Conservation (phyloP, 2,113 vertebrate genomes). For the Glaucomys volans region DNA sequence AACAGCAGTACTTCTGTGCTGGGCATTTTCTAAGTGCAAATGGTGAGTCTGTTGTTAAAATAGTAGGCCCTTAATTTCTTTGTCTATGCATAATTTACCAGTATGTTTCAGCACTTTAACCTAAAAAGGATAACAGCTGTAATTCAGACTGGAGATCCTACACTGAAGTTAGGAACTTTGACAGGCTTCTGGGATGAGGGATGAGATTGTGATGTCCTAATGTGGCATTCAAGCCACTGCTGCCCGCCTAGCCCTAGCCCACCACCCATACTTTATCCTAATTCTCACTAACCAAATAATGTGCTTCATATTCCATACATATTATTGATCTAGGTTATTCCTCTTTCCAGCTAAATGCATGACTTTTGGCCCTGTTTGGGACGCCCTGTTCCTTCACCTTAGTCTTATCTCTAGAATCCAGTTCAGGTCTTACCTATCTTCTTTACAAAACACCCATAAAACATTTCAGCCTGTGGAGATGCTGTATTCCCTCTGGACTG, state of each 20-base stretch:
- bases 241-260: neutral
- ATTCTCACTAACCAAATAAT: neutral
- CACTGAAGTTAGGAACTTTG: neutral
- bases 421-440: neutral
- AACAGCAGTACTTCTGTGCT: neutral
- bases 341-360: neutral
- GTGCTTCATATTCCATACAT: neutral
- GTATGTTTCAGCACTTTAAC: conserved; percentile 42
- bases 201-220: conserved; percentile 16
- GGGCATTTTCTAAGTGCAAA: neutral
- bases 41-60: neutral
- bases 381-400: neutral
- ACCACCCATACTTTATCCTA: neutral
- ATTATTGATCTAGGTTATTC: neutral
- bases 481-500: neutral
- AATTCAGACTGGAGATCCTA: neutral
- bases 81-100: neutral
- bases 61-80: neutral
- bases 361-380: neutral
- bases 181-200: neutral
- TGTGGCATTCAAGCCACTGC: neutral
- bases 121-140: neutral
- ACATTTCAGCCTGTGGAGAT: neutral
- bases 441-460: neutral
- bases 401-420: neutral